phyloP scores from a whole-genome alignment of 2,888 invertebrate genomes.

The Drosophila hawaiiensis region DNA sequence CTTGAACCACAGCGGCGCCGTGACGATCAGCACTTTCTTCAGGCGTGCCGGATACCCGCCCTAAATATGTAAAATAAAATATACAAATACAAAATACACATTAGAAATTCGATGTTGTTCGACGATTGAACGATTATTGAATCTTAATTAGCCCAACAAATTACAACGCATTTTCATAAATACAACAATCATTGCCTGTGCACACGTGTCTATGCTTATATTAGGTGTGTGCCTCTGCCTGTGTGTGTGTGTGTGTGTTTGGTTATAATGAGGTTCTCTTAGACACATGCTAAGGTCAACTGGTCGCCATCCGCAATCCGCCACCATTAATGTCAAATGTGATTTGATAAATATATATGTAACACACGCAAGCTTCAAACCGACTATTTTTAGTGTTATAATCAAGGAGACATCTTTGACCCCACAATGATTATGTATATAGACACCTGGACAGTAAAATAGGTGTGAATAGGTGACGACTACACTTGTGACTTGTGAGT shows the following conservation, averaged over 20 bases:
- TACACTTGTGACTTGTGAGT: not conserved
- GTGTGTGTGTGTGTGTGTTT: slow-evolving; percentile 3
- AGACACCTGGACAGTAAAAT: not conserved
- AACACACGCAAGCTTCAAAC: not conserved
- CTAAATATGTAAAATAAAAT: slow-evolving; percentile 86
- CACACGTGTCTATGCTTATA: not conserved
- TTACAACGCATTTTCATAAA: too few relatives aligned
- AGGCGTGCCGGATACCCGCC: slow-evolving; percentile 98
- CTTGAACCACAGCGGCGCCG: slow-evolving; percentile 99
- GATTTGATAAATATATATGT: not conserved
- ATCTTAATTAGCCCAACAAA: slow-evolving; percentile 4
- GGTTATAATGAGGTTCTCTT: slow-evolving; percentile 7
- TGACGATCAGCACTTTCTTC: slow-evolving; percentile 98
- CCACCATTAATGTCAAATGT: slow-evolving; percentile 5
- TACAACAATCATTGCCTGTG: too few relatives aligned
- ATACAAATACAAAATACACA: not conserved
- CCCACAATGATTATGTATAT: not conserved
- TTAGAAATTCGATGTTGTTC: not conserved
- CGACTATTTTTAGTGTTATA: not conserved
- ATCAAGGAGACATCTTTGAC: not conserved
- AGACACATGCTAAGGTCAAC: slow-evolving; percentile 31
- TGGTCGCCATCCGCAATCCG: slow-evolving; percentile 5
- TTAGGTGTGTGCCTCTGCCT: not conserved
- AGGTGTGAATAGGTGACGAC: not conserved
- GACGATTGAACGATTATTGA: slow-evolving; percentile 19